Base-by-base conservation (phyloP, 2,797 vertebrate genomes). In the Cirrhinus molitorella region DNA sequence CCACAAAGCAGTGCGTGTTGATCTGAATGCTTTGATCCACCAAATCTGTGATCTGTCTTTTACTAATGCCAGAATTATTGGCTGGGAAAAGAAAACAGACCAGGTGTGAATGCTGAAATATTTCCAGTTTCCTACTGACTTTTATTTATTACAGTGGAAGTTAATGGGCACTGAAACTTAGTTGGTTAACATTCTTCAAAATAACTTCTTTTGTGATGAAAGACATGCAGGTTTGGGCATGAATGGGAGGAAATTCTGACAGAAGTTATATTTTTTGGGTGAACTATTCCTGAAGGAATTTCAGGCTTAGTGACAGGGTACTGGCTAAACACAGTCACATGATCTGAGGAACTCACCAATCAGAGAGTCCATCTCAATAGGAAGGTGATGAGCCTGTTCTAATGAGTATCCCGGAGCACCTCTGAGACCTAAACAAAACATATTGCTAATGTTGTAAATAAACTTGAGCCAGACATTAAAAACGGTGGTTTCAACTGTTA, bases 1-100 rank as follows among this genome's bases (percentile, higher is more conserved):
- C 98, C 94, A 99, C 97, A 43, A 99, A 99, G 91, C 98, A 99
- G 86, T 99, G 97, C 0, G 98, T 96, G 87, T 98, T 99, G 95
- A 99, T 99, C 92, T 97, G 98, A 91, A 99, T 99, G 93, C 98
- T 99, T 94, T 99, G 98, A 96, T 99, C 98, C 91, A 99, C 98
- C 79, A 99, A 95, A 94, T 99, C 98, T 91, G 98, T 99, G 94
- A 99, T 99, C 94, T 99, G 98, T 85, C 98, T 95, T 92, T 98
- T 98, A 95, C 96, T 98, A 90, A 97, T 96, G 86, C 97, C 97
- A 81, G 96, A 96, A 88, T 96, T 99, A 93, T 97, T 99, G 89
- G 98, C 98, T 99, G 89, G 68, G 91, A 85, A 40, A 63, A 72
- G 49, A 25, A 68, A 77, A 43, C 34, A 83, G 21, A 43, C 28